These are phyloP conservation scores for Wiebesia pumilae DNA, from an alignment of 1,140 invertebrate species.

Conservation along the genomic window DNA sequence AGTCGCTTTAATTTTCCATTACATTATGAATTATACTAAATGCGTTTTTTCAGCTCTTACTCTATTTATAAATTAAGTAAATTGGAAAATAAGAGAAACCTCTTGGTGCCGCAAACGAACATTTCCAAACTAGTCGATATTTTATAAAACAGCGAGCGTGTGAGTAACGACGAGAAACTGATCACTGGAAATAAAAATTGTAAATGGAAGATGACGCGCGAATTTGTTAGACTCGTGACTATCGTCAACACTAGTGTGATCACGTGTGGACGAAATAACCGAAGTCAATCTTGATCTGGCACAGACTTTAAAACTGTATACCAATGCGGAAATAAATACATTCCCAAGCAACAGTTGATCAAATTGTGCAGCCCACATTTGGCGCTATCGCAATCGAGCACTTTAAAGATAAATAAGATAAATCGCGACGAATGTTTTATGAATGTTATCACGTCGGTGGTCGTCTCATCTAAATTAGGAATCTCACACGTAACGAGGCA, in stretches of 20 bases:
- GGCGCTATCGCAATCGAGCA: background rate
- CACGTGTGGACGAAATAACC: conserved; percentile 65
- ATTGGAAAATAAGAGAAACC: too few species aligned
- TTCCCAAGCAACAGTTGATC: conserved; percentile 63
- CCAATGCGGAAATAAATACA: conserved; percentile 35
- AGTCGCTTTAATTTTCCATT: too few species aligned
- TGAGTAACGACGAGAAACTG: too few species aligned
- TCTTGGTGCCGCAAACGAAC: too few species aligned
- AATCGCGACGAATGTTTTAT: background rate
- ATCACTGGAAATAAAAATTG: too few species aligned
- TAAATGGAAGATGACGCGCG: too few species aligned
- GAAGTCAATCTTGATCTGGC: conserved; percentile 63
- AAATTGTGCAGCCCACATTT: conserved; percentile 63
- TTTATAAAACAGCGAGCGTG: too few species aligned
- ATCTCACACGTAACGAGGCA: background rate
- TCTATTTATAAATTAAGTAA: too few species aligned
- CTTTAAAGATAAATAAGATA: background rate
- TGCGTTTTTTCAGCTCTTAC: too few species aligned
- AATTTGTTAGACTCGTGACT: conserved; percentile 64
- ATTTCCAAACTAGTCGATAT: too few species aligned
- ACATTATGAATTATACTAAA: too few species aligned
- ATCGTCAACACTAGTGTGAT: conserved; percentile 53
- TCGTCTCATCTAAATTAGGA: background rate
- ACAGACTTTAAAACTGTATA: conserved; percentile 67
- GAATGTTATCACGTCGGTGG: too few species aligned